Conservation (phyloP, 2,797 vertebrate species). For the Onychomys arenicola region DNA sequence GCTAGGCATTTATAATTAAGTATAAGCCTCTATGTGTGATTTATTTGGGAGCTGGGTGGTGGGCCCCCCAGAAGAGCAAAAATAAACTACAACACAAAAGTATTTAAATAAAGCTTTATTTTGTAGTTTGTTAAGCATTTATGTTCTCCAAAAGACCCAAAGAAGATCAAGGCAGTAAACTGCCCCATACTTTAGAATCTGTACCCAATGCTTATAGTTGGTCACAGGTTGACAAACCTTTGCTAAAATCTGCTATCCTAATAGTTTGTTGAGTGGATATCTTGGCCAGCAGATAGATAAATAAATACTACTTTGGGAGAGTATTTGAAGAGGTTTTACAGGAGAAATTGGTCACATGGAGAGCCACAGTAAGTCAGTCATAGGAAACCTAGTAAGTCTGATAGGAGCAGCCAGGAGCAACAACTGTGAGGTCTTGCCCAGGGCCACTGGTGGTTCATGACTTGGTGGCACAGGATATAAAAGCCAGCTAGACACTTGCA, state of each 20-base stretch:
- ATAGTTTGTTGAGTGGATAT: not conserved
- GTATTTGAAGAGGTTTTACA: not conserved
- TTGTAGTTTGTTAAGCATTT: conserved; percentile 18
- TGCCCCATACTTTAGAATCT: not conserved
- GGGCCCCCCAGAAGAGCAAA: too few species aligned
- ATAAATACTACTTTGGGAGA: not conserved
- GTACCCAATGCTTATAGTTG: not conserved
- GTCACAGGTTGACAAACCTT: not conserved
- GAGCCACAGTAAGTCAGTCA: not conserved
- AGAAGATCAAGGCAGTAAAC: not conserved
- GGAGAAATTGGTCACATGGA: not conserved
- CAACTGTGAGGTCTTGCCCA: not conserved
- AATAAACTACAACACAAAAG: too few species aligned
- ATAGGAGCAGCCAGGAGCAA: not conserved
- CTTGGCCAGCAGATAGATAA: not conserved
- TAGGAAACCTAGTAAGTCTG: not conserved
- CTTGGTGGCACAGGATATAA: not conserved
- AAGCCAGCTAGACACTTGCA: not conserved
- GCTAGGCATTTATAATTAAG: too few species aligned
- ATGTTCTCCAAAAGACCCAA: conserved; percentile 43
- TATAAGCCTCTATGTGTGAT: too few species aligned
- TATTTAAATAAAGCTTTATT: not conserved
- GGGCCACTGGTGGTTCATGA: not conserved
- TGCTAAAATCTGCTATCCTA: not conserved
- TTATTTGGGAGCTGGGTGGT: too few species aligned